Evolutionary conservation across 2,888 invertebrate genomes (phyloP).

Genomic region (Netelia virgata): DNA sequence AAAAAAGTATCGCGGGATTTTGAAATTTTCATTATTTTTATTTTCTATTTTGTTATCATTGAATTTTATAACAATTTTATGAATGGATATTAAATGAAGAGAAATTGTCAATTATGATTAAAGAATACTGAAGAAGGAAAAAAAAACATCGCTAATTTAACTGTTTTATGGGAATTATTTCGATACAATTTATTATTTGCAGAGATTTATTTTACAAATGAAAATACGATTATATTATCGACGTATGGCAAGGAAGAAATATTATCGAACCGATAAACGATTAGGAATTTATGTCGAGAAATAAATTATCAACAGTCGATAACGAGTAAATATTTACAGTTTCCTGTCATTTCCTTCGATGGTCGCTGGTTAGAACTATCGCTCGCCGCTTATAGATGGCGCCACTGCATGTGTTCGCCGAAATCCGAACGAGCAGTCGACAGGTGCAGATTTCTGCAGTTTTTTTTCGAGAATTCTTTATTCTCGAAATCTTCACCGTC

Average conservation of each 20-base stretch:
- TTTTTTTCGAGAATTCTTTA: background rate
- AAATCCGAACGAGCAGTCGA: background rate
- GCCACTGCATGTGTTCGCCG: background rate
- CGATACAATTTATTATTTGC: background rate
- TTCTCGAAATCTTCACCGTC: background rate
- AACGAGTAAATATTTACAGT: background rate
- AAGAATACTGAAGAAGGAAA: background rate
- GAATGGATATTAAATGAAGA: too few species aligned
- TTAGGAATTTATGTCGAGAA: too few species aligned
- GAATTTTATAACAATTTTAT: too few species aligned
- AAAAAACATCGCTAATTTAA: background rate
- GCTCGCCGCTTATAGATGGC: conserved; percentile 5
- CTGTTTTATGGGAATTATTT: too few species aligned
- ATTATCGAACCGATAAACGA: too few species aligned
- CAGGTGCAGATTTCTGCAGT: conserved; percentile 28
- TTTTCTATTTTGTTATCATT: too few species aligned
- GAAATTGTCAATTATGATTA: too few species aligned
- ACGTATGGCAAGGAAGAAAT: background rate
- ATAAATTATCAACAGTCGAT: background rate
- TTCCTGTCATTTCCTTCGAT: background rate
- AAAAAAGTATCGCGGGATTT: too few species aligned
- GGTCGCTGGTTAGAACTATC: background rate
- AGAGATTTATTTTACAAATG: background rate
- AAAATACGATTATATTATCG: background rate
- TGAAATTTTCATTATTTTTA: too few species aligned